Percentiles rank a stretch among this genome's conserved stretches.
These are phyloP conservation scores for Petrophora chlorosata DNA, from an alignment of 2,888 invertebrate species.

Conservation along the genomic window DNA sequence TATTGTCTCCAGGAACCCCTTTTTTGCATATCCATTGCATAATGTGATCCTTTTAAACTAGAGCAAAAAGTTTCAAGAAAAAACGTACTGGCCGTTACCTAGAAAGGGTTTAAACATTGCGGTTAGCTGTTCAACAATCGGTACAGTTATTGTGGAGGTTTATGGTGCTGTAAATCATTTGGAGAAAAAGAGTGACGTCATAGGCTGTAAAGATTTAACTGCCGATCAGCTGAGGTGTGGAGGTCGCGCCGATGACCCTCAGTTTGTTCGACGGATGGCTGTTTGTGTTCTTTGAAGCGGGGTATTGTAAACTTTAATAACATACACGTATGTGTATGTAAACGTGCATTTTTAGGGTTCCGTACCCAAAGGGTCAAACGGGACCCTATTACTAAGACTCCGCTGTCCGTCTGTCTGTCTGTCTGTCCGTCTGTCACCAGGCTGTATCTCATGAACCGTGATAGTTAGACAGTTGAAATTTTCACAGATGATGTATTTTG, in stretches of 20 bases:
- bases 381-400: no score
- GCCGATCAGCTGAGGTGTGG: conserved; percentile 76
- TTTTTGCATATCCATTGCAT: conserved; percentile 82
- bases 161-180: conserved; percentile 79
- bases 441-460: no score
- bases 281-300: conserved; percentile 12
- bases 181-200: conserved; percentile 79
- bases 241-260: conserved; percentile 58
- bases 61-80: conserved; percentile 69
- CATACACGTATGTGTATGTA: neutral
- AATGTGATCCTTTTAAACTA: conserved; percentile 73
- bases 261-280: conserved; percentile 27
- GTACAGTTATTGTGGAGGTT: conserved; percentile 80
- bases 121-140: conserved; percentile 82
- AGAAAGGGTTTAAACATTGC: conserved; percentile 82
- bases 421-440: no score
- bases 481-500: no score
- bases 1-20: conserved; percentile 64
- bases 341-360: no score
- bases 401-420: no score
- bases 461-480: no score
- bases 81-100: conserved; percentile 69
- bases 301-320: neutral
- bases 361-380: no score
- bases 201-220: conserved; percentile 75